phyloP scores from a whole-genome alignment of 1,140 invertebrate species.

The Tribolium castaneum region DNA sequence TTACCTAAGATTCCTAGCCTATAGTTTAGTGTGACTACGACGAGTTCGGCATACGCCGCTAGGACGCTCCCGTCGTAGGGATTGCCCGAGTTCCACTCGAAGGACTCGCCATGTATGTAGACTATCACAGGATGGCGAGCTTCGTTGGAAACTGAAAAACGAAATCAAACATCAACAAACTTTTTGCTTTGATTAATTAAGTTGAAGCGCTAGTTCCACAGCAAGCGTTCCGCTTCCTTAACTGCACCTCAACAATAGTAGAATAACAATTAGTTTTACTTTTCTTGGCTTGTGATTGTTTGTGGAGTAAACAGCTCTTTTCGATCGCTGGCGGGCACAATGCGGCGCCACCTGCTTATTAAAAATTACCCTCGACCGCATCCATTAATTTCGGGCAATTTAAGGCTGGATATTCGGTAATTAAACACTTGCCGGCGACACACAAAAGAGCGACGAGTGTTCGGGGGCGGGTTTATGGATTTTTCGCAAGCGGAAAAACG shows the following conservation, averaged over 20 bases:
- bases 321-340: background rate
- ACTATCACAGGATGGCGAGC: slow-evolving; percentile 87
- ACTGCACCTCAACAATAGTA: background rate
- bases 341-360: background rate
- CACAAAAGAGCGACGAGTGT: slow-evolving; percentile 13
- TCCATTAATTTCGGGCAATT: slow-evolving; percentile 14
- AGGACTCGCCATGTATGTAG: slow-evolving; percentile 95
- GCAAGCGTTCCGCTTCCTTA: background rate
- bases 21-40: slow-evolving; percentile 97
- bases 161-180: slow-evolving; percentile 22
- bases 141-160: slow-evolving; percentile 66
- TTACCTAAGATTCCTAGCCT: slow-evolving; percentile 93
- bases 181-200: background rate
- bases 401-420: slow-evolving; percentile 14
- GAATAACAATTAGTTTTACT: background rate
- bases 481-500: slow-evolving; percentile 14
- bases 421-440: slow-evolving; percentile 12
- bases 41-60: slow-evolving; percentile 89
- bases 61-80: slow-evolving; percentile 94
- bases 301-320: background rate
- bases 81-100: slow-evolving; percentile 95
- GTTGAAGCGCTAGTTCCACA: background rate
- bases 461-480: slow-evolving; percentile 12
- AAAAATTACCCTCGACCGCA: slow-evolving; percentile 6
- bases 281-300: background rate